A percentile compares a stretch with the other conserved stretches of the same genome.
phyloP scores from a whole-genome alignment of 2,113 vertebrate species.

The Hippocampus comes region DNA sequence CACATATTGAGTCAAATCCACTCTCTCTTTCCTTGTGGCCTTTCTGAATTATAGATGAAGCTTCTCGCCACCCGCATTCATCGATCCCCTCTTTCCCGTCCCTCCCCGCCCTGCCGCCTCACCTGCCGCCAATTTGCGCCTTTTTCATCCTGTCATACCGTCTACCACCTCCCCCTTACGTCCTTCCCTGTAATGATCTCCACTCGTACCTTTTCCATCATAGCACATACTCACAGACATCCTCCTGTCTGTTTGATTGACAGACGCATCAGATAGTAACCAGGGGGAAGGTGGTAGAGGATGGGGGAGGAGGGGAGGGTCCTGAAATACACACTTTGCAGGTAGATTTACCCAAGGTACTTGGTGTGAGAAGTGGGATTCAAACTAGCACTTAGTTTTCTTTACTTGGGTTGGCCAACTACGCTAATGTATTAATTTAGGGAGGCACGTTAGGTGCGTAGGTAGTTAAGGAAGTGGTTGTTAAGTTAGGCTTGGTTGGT shows the following conservation, averaged over 20 bases:
- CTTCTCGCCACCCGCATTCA: constrained; percentile 45
- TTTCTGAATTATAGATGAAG: constrained; percentile 71
- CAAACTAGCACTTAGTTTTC: too few relatives aligned
- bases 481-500: too few relatives aligned
- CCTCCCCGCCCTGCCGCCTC: not conserved
- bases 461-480: too few relatives aligned
- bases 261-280: constrained; percentile 35
- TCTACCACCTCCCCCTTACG: constrained; percentile 1
- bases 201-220: constrained; percentile 36
- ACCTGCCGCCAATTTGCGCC: constrained; percentile 12
- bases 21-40: constrained; percentile 34
- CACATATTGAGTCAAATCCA: constrained; percentile 44
- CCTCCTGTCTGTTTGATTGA: constrained; percentile 46
- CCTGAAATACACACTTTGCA: not conserved
- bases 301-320: not conserved
- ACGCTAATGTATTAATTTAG: not conserved
- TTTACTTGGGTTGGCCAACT: not conserved
- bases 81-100: constrained; percentile 43
- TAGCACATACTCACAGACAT: not conserved
- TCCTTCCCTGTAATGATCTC: constrained; percentile 51
- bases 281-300: constrained; percentile 25
- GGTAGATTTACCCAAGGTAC: not conserved
- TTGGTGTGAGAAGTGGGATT: too few relatives aligned
- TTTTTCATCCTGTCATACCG: constrained; percentile 29
- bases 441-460: not conserved